These are phyloP conservation scores for Polylopha cassiicola DNA, from an alignment of 2,888 invertebrate genomes.

Conservation along the genomic window DNA sequence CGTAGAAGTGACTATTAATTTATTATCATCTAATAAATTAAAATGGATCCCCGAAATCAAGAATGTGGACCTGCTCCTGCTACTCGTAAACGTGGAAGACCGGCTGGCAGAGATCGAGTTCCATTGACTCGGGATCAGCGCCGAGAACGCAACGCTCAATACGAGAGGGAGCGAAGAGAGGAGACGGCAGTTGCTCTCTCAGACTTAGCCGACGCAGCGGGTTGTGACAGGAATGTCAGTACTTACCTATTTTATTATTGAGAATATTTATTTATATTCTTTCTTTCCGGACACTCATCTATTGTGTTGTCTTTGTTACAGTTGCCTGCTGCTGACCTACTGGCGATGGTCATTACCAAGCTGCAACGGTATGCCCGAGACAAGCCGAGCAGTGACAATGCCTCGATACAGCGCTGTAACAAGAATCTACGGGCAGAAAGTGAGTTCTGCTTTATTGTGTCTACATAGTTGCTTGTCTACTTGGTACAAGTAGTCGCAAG, in stretches of 20 bases:
- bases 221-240: slow-evolving; percentile 14
- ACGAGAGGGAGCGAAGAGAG: slow-evolving; percentile 20
- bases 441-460: too few species aligned
- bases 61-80: neutral
- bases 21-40: too few species aligned
- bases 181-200: slow-evolving; percentile 12
- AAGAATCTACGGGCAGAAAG: slow-evolving; percentile 1
- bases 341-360: neutral
- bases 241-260: too few species aligned
- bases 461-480: too few species aligned
- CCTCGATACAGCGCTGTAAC: neutral
- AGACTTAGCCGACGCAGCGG: slow-evolving; percentile 10
- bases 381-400: neutral
- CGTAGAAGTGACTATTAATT: too few species aligned
- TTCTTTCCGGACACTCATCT: too few species aligned
- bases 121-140: slow-evolving; percentile 18
- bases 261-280: too few species aligned
- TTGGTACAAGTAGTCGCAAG: too few species aligned
- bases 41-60: too few species aligned
- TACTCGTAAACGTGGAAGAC: slow-evolving; percentile 1
- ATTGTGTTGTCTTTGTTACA: too few species aligned
- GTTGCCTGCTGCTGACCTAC: neutral
- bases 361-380: neutral
- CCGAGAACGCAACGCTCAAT: slow-evolving; percentile 22
- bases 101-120: slow-evolving; percentile 6